Evolutionary conservation across 1,140 invertebrate genomes (phyloP).

Genomic region (Tetraneura akinire): DNA sequence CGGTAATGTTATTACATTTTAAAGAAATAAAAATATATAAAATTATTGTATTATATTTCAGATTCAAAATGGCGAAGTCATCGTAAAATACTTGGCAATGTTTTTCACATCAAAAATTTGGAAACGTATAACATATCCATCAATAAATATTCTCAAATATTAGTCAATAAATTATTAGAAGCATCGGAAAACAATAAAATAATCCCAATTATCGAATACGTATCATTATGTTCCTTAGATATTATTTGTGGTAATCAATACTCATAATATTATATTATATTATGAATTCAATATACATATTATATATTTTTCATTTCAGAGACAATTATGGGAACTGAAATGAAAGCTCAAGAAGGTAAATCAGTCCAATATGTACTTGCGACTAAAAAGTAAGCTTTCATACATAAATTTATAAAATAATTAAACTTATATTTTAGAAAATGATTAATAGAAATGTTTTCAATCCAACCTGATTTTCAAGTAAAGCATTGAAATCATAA

Average conservation of each 20-base stretch:
- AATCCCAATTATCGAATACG: constrained; percentile 74
- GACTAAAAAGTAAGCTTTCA: constrained; percentile 22
- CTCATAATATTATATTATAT: neutral
- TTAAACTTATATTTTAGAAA: neutral
- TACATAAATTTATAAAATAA: neutral
- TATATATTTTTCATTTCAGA: constrained; percentile 52
- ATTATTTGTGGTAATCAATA: constrained; percentile 74
- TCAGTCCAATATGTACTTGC: constrained; percentile 53
- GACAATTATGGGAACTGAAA: constrained; percentile 55
- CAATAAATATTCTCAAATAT: constrained; percentile 62
- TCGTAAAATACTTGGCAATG: constrained; percentile 68
- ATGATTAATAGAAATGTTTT: too few species aligned
- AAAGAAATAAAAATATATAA: neutral
- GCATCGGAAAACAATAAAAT: neutral
- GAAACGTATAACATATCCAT: constrained; percentile 68
- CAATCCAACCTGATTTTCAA: too few species aligned
- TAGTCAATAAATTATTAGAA: constrained; percentile 66
- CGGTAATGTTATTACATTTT: constrained; percentile 16
- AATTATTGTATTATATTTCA: constrained; percentile 52
- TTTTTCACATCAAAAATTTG: constrained; percentile 72
- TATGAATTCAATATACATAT: neutral
- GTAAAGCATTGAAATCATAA: too few species aligned
- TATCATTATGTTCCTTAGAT: constrained; percentile 78
- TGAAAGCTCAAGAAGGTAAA: constrained; percentile 54
- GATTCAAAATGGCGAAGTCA: constrained; percentile 64